Evolutionary conservation across 2,888 invertebrate genomes (phyloP), one percentile per base, ranked within the genome.

Genomic region (Agrotis segetum): DNA sequence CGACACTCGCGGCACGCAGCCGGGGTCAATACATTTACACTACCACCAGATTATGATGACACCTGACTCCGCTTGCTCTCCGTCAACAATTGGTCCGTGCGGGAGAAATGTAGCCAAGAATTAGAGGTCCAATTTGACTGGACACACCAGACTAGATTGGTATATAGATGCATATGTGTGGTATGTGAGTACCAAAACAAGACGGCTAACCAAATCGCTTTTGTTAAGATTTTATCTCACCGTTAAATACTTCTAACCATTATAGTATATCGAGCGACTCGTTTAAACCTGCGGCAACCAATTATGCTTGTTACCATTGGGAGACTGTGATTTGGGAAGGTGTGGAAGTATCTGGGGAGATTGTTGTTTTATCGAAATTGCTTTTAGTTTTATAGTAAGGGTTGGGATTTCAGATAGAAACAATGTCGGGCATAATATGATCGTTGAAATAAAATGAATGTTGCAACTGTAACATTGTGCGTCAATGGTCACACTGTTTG

Each of bases 181-280:
- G 89, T 90, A 90, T 92, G 93, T 92, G 92, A 93, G 93, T 94
- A 95, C 94, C 93, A 92, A 95, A 95, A 95, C 94, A 94, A 94
- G 95, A 94, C 94, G 94, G 94, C 94, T 93, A 92, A 95, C 95
- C 95, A 94, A 96, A 95, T 95, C 94, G 94, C 94, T 92, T 96
- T 96, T 96, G 95, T 95, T 94, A 92, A 96, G 96, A 96, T 96
- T 95, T 95, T 95, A 96, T 96, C 96, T 95, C 90, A 88, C 93
- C 92, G 94, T 95, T 96, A 96, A 96, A 95, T 95, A 95, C 94
- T 95, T 95, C 92, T 93, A 94, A 93, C 94, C 94, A 95, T 94
- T 94, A 95, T 90, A 93, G 92, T 94, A 92, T 92, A 94, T 94
- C 92, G 92, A 89, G 88, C 92, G 91, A 92, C 93, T 93, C 92